Conservation (phyloP, 1,140 invertebrate species). For the Phortica variegata region DNA sequence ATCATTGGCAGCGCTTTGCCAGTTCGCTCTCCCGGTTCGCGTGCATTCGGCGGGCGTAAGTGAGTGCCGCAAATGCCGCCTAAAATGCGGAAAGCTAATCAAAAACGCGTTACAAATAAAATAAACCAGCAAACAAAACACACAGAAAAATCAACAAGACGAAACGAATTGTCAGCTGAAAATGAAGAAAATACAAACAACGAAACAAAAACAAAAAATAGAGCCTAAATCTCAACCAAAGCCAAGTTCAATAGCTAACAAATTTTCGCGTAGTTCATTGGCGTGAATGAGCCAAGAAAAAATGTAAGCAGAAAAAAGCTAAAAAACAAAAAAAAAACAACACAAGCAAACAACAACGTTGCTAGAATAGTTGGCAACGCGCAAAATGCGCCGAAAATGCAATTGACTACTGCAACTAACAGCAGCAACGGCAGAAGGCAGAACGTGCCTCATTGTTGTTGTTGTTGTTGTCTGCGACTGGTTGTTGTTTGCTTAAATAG, state of each 20-base stretch:
- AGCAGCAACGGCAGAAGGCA: neutral
- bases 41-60: slow-evolving; percentile 10
- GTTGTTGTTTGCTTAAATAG: slow-evolving; percentile 37
- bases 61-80: slow-evolving; percentile 39
- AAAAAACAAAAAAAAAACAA: slow-evolving; percentile 5
- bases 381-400: neutral
- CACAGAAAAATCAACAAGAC: slow-evolving; percentile 15
- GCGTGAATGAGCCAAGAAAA: slow-evolving; percentile 45
- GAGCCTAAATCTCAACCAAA: slow-evolving; percentile 34
- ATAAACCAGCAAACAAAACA: slow-evolving; percentile 5
- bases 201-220: slow-evolving; percentile 38
- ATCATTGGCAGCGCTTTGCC: slow-evolving; percentile 35
- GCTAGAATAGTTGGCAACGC: slow-evolving; percentile 1
- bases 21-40: slow-evolving; percentile 9
- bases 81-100: slow-evolving; percentile 56
- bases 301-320: no score
- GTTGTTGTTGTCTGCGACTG: slow-evolving; percentile 2
- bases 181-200: slow-evolving; percentile 12
- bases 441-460: neutral
- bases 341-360: slow-evolving; percentile 10
- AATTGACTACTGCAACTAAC: slow-evolving; percentile 3
- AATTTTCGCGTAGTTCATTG: no score
- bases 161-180: slow-evolving; percentile 1
- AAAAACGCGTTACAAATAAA: slow-evolving; percentile 48
- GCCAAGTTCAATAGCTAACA: slow-evolving; percentile 56